These are phyloP conservation scores for Brachyopa scutellaris DNA, from an alignment of 2,888 invertebrate species.

Conservation along the genomic window DNA sequence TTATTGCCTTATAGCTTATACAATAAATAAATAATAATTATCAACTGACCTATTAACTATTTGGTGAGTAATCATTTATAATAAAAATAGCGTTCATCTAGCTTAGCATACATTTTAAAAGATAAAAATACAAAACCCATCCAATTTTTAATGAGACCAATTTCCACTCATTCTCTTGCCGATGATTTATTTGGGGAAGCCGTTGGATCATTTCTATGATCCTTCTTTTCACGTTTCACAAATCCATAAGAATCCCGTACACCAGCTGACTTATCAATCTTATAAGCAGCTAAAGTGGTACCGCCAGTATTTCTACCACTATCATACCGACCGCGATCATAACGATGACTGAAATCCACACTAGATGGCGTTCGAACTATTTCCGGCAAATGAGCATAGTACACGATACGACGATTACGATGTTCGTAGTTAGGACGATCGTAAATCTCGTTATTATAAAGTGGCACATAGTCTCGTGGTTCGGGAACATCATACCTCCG, in stretches of 20 bases:
- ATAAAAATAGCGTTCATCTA: conserved; percentile 1
- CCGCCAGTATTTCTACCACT: conserved; percentile 47
- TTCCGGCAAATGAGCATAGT: conserved; percentile 88
- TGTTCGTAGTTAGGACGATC: conserved; percentile 75
- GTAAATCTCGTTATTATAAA: conserved; percentile 79
- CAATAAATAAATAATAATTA: conserved; percentile 24
- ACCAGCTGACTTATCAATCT: conserved; percentile 44
- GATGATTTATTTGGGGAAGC: conserved; percentile 53
- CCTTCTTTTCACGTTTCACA: conserved; percentile 77
- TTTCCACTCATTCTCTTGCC: conserved; percentile 13
- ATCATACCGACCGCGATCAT: conserved; percentile 75
- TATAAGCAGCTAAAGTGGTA: conserved; percentile 51
- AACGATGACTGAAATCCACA: conserved; percentile 79
- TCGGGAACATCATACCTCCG: conserved; percentile 80
- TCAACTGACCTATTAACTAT: conserved; percentile 2
- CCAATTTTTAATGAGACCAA: not conserved
- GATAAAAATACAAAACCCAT: not conserved
- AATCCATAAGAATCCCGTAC: conserved; percentile 74
- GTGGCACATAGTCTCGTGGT: conserved; percentile 77
- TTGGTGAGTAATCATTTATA: not conserved
- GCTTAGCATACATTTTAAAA: not conserved
- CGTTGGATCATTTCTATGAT: conserved; percentile 71
- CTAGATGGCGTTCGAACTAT: conserved; percentile 85
- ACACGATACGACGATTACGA: conserved; percentile 84
- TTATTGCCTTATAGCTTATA: conserved; percentile 11